Evolutionary conservation across 2,797 vertebrate genomes (phyloP).

Genomic region (Megaceryle alcyon): DNA sequence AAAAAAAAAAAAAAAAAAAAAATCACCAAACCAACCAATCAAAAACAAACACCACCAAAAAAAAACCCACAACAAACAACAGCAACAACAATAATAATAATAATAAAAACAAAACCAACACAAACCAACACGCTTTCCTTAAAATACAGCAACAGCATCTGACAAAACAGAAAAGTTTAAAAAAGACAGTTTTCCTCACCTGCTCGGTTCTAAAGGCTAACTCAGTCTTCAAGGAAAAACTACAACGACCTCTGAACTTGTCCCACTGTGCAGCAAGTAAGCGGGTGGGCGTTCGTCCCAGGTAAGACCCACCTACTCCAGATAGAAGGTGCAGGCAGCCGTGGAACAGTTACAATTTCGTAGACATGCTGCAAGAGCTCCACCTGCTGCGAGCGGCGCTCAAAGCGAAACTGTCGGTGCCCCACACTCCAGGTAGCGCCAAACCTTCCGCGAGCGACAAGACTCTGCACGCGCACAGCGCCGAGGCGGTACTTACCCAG

Average conservation of each 20-base stretch:
- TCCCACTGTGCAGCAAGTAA: not conserved
- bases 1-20: too few species aligned
- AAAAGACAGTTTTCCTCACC: not conserved
- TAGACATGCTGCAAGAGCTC: not conserved
- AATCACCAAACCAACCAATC: too few species aligned
- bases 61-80: too few species aligned
- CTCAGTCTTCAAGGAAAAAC: not conserved
- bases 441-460: rapidly evolving
- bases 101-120: too few species aligned
- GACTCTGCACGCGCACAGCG: rapidly evolving
- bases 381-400: not conserved
- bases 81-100: too few species aligned
- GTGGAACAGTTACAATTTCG: rapidly evolving
- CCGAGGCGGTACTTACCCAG: not conserved
- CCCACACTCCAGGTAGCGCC: too few species aligned
- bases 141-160: not conserved
- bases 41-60: too few species aligned
- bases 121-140: not conserved
- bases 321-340: rapidly evolving
- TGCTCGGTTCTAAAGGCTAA: not conserved
- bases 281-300: rapidly evolving
- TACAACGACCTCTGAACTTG: too few species aligned
- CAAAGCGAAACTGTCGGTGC: too few species aligned
- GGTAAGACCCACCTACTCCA: not conserved
- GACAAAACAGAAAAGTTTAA: not conserved